Evolutionary conservation across 2,888 invertebrate genomes (phyloP).

Genomic region (Onthophagus sagittarius): DNA sequence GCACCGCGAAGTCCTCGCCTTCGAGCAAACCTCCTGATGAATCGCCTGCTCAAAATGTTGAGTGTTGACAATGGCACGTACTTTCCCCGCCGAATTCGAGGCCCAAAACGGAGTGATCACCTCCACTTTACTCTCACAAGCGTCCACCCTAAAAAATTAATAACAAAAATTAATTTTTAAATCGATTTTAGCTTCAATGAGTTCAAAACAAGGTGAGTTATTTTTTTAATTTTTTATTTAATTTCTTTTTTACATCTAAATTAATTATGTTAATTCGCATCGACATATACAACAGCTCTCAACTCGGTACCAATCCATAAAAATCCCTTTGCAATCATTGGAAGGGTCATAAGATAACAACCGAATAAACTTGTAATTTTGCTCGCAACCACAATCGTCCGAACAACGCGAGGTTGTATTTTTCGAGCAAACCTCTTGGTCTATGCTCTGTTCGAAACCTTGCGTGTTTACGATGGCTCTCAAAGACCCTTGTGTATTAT

Average conservation of each 20-base stretch:
- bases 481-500: conserved; percentile 9
- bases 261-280: conserved; percentile 3
- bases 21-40: conserved; percentile 90
- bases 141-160: conserved; percentile 64
- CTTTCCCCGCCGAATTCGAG: conserved; percentile 85
- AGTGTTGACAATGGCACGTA: conserved; percentile 88
- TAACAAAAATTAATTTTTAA: too few relatives aligned
- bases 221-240: background rate
- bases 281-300: conserved; percentile 16
- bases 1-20: conserved; percentile 75
- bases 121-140: conserved; percentile 88
- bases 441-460: conserved; percentile 16
- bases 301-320: conserved; percentile 18
- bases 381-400: conserved; percentile 15
- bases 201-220: too few relatives aligned
- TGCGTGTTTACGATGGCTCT: conserved; percentile 17
- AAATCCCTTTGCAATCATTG: conserved; percentile 19
- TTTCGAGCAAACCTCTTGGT: conserved; percentile 7
- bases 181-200: too few relatives aligned
- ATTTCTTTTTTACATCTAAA: background rate
- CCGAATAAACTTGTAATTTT: conserved; percentile 15
- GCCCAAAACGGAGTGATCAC: conserved; percentile 95
- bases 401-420: conserved; percentile 10
- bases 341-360: conserved; percentile 12
- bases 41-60: conserved; percentile 94